Conservation (phyloP, 2,888 invertebrate species). For the Electrophaes corylata region DNA sequence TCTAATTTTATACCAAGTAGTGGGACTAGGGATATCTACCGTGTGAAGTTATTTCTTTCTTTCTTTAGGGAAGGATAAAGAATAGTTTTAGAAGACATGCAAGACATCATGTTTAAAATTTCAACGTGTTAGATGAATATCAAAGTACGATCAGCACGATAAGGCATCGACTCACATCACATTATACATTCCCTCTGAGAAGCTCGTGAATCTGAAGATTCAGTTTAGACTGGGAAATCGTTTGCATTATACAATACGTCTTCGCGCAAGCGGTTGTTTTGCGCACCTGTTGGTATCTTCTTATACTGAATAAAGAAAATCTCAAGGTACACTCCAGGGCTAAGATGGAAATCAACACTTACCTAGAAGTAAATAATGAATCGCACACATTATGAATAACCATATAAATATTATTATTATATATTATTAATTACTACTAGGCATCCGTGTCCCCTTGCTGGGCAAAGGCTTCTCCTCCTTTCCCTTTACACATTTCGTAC, state of each 20-base stretch:
- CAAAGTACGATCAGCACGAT: slow-evolving; percentile 40
- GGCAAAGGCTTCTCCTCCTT: too few species aligned
- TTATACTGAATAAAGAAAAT: slow-evolving; percentile 38
- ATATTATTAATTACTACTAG: too few species aligned
- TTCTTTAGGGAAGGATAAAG: slow-evolving; percentile 27
- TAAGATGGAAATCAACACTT: slow-evolving; percentile 35
- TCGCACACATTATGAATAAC: not conserved
- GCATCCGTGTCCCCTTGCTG: too few species aligned
- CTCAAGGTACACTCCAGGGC: slow-evolving; percentile 31
- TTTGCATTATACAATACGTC: slow-evolving; percentile 56
- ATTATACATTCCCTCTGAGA: slow-evolving; percentile 56
- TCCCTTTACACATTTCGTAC: too few species aligned
- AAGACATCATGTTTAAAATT: slow-evolving; percentile 29
- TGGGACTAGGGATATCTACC: too few species aligned
- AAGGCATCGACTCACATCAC: slow-evolving; percentile 47
- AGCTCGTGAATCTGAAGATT: slow-evolving; percentile 49
- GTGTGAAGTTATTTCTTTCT: too few species aligned
- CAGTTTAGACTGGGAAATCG: slow-evolving; percentile 52
- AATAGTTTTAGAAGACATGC: slow-evolving; percentile 42
- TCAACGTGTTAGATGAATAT: slow-evolving; percentile 27
- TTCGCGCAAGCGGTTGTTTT: slow-evolving; percentile 47
- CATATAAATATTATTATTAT: not conserved
- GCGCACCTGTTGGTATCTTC: slow-evolving; percentile 46
- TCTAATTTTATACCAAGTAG: too few species aligned
- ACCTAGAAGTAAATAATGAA: too few species aligned